Evolutionary conservation across 2,113 vertebrate genomes (phyloP), one percentile per base, ranked within the genome.

Genomic region (Tamias sibiricus): DNA sequence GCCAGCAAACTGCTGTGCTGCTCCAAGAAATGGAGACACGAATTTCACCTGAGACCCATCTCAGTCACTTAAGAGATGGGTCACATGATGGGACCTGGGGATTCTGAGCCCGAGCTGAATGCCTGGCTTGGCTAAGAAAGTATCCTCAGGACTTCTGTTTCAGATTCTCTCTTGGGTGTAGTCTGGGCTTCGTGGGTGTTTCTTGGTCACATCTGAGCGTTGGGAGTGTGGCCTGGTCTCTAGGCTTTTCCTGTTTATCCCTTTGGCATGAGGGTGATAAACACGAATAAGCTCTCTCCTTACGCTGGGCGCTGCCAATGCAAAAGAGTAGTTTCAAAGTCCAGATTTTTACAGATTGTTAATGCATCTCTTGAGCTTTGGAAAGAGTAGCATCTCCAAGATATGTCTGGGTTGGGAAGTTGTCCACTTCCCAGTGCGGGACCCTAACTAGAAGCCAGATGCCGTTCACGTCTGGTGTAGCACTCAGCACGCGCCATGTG

Each of bases 11-110:
- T 3, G 37, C 5, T n/a, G 0, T 13, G 8, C 19, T 20, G 62
- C 14, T 37, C 8, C 40, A 32, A 37, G 49, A 80, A 52, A 17
- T 4, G 4, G 87, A 72, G 80, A n/a, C 22, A 8, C 8, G 1
- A 0, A 2, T 20, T 90, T 24, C 57, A 49, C 13, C 28, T 17
- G 26, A 85, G 40, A 44, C 30, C 28, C 30, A 1, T 37, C 62
- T 44, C 14, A 0, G 68, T 40, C 2, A 1, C 20, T 0, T 22
- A 0, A 9, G 62, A 32, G 66, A 62, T 1, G 1, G 4, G 47
- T 35, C 71, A n/a, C 20, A 19, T 0, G 4, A 2, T 0, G 12
- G 40, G 59, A 24, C 14, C 6, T 0, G 12, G 87, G 74, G 14
- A 3, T 84, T 84, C 64, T n/a, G 66, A 92, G 81, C 71, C 24